Evolutionary conservation across 2,113 vertebrate species (phyloP), one percentile per base, ranked within the genome.

Genomic region (Zingel zingel): DNA sequence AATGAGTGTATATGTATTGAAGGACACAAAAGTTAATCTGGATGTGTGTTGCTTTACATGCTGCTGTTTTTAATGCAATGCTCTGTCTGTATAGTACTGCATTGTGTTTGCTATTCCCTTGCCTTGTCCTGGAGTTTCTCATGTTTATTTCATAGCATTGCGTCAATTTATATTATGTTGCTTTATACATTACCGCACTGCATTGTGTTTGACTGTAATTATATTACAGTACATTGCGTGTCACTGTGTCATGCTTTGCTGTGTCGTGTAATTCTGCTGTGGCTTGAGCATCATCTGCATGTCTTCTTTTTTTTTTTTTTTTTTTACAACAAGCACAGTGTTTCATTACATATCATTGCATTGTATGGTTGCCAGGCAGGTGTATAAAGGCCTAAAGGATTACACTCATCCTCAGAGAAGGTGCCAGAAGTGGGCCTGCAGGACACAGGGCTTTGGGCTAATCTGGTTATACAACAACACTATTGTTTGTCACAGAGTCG

Each of bases 391-490:
- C 88, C 79, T 86, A 70, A 74, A 88, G 86, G 91, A 92, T 91
- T 92, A 88, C 74, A 73, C 66, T 86, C 83, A 82, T 89, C 84
- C 85, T 86, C 71, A 80, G 83, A 79, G 70, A 75, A 82, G 77
- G 79, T 74, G 83, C 86, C 91, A 90, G 84, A 30, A 85, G 81
- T 64, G 88, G 81, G 81, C 78, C 80, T 85, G 73, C 74, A 84
- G 89, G 87, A 92, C 86, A 86, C 77, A 73, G 59, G 75, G 82
- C 80, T 86, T 81, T 80, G 81, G 75, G 86, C 81, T 94, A 92
- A 94, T 94, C 89, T 90, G 88, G 89, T 90, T 86, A 87, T 63
- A 90, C 83, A 85, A 87, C 72, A 45, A 68, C 70, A 6, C 80
- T 67, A 83, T 89, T 90, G 88, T 91, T 91, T 83, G 78, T 84